phyloP scores from a whole-genome alignment of 1,140 invertebrate genomes.

The Drosophila ercepeae region DNA sequence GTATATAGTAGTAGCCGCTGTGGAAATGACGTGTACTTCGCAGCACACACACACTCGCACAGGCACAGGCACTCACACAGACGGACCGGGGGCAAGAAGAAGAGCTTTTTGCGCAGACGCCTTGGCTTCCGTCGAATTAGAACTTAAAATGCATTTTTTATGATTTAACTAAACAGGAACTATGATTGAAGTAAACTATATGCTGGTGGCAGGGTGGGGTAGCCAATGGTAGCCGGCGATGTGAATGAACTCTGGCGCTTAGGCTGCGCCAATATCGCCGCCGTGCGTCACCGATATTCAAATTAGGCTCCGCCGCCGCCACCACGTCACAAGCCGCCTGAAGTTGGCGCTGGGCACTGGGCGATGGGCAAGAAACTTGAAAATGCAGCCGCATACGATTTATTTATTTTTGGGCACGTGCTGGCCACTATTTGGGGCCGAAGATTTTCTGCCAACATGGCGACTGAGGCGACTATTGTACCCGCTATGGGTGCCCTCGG shows the following conservation, averaged over 20 bases:
- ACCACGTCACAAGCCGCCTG: slow-evolving; percentile 15
- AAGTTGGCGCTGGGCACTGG: neutral
- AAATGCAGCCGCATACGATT: slow-evolving; percentile 6
- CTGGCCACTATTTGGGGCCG: neutral
- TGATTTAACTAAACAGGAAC: slow-evolving; percentile 15
- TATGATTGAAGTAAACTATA: neutral
- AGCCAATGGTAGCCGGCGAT: neutral
- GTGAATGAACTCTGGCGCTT: neutral
- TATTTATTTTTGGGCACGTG: slow-evolving; percentile 38
- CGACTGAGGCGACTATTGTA: too few species aligned
- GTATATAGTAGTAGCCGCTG: neutral
- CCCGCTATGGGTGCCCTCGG: too few species aligned
- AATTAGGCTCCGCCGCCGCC: neutral
- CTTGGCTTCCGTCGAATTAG: slow-evolving; percentile 8
- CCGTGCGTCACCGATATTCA: neutral
- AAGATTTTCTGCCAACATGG: slow-evolving; percentile 63
- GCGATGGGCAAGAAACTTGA: neutral
- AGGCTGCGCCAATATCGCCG: neutral
- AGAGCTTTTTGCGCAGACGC: slow-evolving; percentile 54
- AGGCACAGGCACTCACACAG: slow-evolving; percentile 15
- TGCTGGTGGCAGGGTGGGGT: neutral
- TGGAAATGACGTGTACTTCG: slow-evolving; percentile 68
- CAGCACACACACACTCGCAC: slow-evolving; percentile 11
- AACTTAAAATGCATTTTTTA: slow-evolving; percentile 1
- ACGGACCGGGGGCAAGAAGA: slow-evolving; percentile 14